Evolutionary conservation across 2,113 vertebrate species (phyloP).

Genomic region (Crotalus helleri): DNA sequence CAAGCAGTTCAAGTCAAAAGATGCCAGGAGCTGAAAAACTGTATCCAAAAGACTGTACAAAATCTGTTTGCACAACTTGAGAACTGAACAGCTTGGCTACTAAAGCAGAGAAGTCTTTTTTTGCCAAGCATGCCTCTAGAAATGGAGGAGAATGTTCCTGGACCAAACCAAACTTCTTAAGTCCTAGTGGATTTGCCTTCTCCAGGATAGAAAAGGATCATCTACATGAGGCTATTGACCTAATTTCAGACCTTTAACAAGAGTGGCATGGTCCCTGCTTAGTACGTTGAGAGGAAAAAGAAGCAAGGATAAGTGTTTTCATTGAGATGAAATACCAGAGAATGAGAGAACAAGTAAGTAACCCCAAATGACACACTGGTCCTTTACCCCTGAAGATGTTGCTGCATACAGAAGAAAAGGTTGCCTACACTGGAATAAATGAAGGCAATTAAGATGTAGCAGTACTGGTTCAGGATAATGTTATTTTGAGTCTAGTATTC

Average conservation of each 20-base stretch:
- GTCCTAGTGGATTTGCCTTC: too few species aligned
- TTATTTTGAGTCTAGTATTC: neutral
- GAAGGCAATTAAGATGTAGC: neutral
- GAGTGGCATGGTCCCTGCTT: neutral
- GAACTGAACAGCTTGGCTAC: neutral
- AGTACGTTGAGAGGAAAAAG: neutral
- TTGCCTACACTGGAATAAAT: neutral
- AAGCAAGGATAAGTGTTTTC: neutral
- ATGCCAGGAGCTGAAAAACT: neutral
- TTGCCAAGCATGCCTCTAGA: neutral
- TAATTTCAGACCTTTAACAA: neutral
- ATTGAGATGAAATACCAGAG: neutral
- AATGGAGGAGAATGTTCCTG: neutral
- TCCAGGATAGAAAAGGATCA: too few species aligned
- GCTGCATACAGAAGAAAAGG: neutral
- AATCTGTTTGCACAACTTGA: neutral
- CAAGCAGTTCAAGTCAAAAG: neutral
- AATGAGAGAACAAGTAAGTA: neutral
- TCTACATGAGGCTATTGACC: neutral
- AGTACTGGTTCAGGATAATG: neutral
- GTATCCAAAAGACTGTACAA: neutral
- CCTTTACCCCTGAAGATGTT: neutral
- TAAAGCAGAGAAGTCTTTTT: neutral
- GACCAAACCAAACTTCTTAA: neutral
- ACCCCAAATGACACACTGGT: neutral